Evolutionary conservation across 2,113 vertebrate genomes (phyloP).

Genomic region (Calyptommatus sinebrachiatus): DNA sequence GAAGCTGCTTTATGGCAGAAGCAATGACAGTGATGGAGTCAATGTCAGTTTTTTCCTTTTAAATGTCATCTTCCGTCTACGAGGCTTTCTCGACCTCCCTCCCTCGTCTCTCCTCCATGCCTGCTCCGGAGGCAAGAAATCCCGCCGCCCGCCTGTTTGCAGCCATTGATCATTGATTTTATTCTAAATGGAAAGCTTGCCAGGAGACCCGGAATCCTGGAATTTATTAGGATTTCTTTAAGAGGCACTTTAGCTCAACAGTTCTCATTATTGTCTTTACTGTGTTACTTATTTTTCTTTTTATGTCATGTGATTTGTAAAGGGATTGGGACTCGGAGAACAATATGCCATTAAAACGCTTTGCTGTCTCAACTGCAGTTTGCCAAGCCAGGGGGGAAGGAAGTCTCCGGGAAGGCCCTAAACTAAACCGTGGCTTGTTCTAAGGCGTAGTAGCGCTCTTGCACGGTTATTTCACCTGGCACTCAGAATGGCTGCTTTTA

Average conservation of each 20-base stretch:
- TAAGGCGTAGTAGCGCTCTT: conserved; percentile 41
- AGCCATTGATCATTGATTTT: conserved; percentile 97
- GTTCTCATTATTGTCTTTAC: conserved; percentile 87
- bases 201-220: conserved; percentile 88
- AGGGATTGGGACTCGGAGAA: conserved; percentile 76
- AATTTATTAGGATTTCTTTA: conserved; percentile 89
- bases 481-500: conserved; percentile 62
- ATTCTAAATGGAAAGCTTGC: conserved; percentile 90
- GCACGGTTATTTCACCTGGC: conserved; percentile 15
- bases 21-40: conserved; percentile 99
- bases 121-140: conserved; percentile 74
- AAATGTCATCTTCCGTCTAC: conserved; percentile 98
- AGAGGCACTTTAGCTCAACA: conserved; percentile 92
- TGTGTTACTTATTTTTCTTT: conserved; percentile 82
- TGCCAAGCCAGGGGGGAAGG: conserved; percentile 58
- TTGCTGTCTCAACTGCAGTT: conserved; percentile 61
- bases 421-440: conserved; percentile 61
- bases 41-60: conserved; percentile 98
- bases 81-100: conserved; percentile 46
- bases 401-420: conserved; percentile 62
- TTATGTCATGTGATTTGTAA: conserved; percentile 84
- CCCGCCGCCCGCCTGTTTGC: conserved; percentile 80
- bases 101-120: conserved; percentile 50
- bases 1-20: conserved; percentile 98
- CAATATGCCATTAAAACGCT: conserved; percentile 78